Percentiles rank a stretch among this genome's conserved stretches.
phyloP scores from a whole-genome alignment of 2,888 invertebrate genomes.

The Parnassius mnemosyne region DNA sequence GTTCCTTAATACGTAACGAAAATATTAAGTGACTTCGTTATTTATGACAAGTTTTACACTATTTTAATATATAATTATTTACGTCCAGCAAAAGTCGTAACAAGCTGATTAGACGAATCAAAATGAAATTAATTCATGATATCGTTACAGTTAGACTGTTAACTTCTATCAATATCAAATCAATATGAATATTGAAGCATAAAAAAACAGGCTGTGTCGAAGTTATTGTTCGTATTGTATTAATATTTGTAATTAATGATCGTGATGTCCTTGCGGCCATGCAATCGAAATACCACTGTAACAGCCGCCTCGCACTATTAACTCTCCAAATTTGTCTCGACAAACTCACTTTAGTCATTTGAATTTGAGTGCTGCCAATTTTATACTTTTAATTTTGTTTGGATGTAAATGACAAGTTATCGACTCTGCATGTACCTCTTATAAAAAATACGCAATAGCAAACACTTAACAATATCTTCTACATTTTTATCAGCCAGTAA shows the following conservation, averaged over 20 bases:
- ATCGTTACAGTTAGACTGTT: background rate
- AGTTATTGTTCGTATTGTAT: constrained; percentile 8
- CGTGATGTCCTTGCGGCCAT: constrained; percentile 5
- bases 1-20: no score
- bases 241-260: constrained; percentile 9
- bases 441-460: background rate
- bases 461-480: background rate
- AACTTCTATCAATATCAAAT: constrained; percentile 8
- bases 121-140: no score
- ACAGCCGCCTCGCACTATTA: constrained; percentile 16
- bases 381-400: constrained; percentile 11
- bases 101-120: no score
- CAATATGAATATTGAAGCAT: background rate
- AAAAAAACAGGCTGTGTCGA: constrained; percentile 3
- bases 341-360: constrained; percentile 11
- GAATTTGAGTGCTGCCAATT: constrained; percentile 5
- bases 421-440: no score
- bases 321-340: constrained; percentile 14
- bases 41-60: no score
- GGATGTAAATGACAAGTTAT: constrained; percentile 16
- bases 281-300: constrained; percentile 7
- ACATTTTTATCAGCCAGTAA: no score
- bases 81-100: no score
- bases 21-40: no score
- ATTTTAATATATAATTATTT: no score